Conservation (phyloP, 2,113 vertebrate species). For the Motacilla alba region DNA sequence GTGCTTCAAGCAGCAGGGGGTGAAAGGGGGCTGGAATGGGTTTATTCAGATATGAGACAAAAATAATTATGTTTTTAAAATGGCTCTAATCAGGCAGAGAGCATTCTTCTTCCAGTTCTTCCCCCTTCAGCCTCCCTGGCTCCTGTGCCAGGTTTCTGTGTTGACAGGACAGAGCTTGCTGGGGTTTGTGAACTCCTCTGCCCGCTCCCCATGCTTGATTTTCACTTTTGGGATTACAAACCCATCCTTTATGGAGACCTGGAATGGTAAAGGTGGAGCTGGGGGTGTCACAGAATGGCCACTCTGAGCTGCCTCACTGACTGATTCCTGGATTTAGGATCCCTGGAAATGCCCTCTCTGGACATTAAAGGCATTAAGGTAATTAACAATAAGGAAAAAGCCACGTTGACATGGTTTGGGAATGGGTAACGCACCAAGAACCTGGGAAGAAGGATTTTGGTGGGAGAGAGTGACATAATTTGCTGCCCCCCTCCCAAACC, state of each 20-base stretch:
- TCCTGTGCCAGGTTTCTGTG: background rate
- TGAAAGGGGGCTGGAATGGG: background rate
- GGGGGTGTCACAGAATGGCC: fast-evolving
- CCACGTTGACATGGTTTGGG: background rate
- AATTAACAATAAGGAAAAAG: background rate
- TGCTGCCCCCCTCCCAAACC: background rate
- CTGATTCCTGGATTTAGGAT: background rate
- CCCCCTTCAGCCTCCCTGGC: background rate
- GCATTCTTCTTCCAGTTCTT: background rate
- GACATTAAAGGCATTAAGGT: background rate
- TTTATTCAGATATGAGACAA: background rate
- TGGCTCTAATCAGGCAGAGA: background rate
- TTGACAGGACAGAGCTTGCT: background rate
- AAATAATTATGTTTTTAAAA: background rate
- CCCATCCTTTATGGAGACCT: fast-evolving
- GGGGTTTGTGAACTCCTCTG: background rate
- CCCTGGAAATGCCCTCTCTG: background rate
- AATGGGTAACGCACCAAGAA: background rate
- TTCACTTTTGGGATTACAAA: background rate
- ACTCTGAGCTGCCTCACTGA: background rate
- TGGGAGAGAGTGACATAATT: background rate
- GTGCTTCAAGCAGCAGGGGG: background rate
- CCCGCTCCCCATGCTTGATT: background rate
- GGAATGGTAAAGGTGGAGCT: background rate
- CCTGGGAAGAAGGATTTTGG: background rate